A percentile compares a stretch with the other conserved stretches of the same genome.
Conservation (phyloP, 2,888 invertebrate species). For the Baronia brevicornis region DNA sequence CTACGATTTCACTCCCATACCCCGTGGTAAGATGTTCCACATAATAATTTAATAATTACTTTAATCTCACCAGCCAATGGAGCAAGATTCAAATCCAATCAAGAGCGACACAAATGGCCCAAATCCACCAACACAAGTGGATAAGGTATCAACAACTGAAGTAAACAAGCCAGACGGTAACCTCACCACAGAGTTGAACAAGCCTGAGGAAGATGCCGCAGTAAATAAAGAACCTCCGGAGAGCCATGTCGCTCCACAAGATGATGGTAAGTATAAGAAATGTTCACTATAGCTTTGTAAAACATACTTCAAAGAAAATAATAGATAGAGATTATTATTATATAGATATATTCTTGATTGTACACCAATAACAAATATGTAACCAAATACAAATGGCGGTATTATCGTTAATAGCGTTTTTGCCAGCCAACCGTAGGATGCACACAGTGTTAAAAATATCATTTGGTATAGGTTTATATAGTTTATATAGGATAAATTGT, state of each 20-base stretch:
- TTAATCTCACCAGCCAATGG: constrained; percentile 44
- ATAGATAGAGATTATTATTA: neutral
- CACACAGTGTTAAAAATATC: no score
- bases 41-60: neutral
- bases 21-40: no score
- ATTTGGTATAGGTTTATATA: neutral
- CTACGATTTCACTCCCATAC: no score
- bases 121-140: constrained; percentile 62
- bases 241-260: constrained; percentile 23
- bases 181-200: constrained; percentile 48
- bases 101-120: constrained; percentile 54
- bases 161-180: constrained; percentile 42
- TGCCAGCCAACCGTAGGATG: no score
- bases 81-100: constrained; percentile 41
- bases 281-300: neutral
- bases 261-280: constrained; percentile 30
- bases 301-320: neutral
- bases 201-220: constrained; percentile 27
- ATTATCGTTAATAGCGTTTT: no score
- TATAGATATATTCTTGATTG: no score
- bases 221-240: constrained; percentile 30
- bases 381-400: no score
- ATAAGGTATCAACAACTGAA: constrained; percentile 63
- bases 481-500: no score
- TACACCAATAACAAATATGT: no score